Evolutionary conservation across 2,888 invertebrate species (phyloP).

Genomic region (Cacoxenus indagator): DNA sequence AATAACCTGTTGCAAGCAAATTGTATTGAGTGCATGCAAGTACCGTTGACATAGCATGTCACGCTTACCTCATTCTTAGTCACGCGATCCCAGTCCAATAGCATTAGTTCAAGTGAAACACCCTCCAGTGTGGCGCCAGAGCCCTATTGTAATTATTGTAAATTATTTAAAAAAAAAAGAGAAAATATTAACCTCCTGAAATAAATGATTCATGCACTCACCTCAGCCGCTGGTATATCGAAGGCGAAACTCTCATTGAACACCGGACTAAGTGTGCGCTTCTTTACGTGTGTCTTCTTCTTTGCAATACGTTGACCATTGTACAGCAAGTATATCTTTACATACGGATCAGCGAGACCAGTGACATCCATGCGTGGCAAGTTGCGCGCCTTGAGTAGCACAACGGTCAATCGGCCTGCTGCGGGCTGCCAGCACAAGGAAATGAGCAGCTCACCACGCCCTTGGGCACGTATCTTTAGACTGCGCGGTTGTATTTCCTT

Average conservation of each 20-base stretch:
- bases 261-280: slow-evolving; percentile 96
- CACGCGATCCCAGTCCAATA: slow-evolving; percentile 96
- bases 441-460: slow-evolving; percentile 94
- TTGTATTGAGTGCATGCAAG: background rate
- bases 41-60: no score
- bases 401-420: slow-evolving; percentile 94
- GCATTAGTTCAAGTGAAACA: slow-evolving; percentile 70
- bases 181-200: no score
- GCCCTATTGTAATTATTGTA: slow-evolving; percentile 50
- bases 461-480: slow-evolving; percentile 93
- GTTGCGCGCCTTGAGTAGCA: slow-evolving; percentile 96
- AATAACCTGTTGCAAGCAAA: slow-evolving; percentile 82
- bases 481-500: slow-evolving; percentile 94
- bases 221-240: slow-evolving; percentile 87
- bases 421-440: slow-evolving; percentile 99
- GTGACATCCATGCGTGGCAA: slow-evolving; percentile 98
- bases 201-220: slow-evolving; percentile 34
- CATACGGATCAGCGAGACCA: slow-evolving; percentile 95
- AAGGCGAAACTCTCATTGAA: slow-evolving; percentile 99
- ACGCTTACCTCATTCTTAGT: slow-evolving; percentile 93
- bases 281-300: slow-evolving; percentile 99
- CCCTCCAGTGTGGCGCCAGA: slow-evolving; percentile 69
- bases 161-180: background rate
- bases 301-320: slow-evolving; percentile 98
- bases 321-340: slow-evolving; percentile 96